Evolutionary conservation across 2,113 vertebrate species (phyloP).

Genomic region (Paradoxurus hermaphroditus): DNA sequence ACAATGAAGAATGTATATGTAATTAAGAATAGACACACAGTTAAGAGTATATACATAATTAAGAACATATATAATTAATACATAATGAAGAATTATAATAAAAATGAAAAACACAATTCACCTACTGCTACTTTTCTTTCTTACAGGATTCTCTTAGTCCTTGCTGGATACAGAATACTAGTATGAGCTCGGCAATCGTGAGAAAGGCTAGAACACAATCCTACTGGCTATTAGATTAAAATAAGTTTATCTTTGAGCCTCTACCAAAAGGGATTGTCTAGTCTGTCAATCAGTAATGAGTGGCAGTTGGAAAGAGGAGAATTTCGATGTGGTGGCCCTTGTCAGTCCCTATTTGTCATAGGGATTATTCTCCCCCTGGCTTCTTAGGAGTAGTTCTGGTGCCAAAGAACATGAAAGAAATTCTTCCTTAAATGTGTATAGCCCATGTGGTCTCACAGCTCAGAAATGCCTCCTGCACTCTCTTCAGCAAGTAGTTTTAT

Average conservation of each 20-base stretch:
- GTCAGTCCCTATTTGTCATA: not conserved
- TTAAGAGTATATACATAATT: not conserved
- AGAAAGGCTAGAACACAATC: not conserved
- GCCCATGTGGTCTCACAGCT: conserved; percentile 18
- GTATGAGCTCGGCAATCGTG: not conserved
- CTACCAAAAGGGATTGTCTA: not conserved
- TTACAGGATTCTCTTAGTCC: not conserved
- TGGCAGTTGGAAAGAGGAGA: not conserved
- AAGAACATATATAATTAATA: not conserved
- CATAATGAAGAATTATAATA: not conserved
- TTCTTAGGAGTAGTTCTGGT: not conserved
- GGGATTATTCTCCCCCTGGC: not conserved
- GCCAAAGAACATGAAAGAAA: conserved; percentile 18
- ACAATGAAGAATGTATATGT: not conserved
- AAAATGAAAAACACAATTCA: not conserved
- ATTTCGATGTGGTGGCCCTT: not conserved
- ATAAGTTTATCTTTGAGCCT: not conserved
- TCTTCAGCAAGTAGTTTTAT: conserved; percentile 65
- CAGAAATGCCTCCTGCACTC: conserved; percentile 34
- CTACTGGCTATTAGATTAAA: not conserved
- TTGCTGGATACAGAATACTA: not conserved
- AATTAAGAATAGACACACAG: not conserved
- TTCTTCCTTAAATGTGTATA: conserved; percentile 22
- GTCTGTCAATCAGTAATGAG: not conserved
- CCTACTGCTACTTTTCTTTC: not conserved